phyloP scores from a whole-genome alignment of 1,140 invertebrate genomes.

The Oscheius sp. region DNA sequence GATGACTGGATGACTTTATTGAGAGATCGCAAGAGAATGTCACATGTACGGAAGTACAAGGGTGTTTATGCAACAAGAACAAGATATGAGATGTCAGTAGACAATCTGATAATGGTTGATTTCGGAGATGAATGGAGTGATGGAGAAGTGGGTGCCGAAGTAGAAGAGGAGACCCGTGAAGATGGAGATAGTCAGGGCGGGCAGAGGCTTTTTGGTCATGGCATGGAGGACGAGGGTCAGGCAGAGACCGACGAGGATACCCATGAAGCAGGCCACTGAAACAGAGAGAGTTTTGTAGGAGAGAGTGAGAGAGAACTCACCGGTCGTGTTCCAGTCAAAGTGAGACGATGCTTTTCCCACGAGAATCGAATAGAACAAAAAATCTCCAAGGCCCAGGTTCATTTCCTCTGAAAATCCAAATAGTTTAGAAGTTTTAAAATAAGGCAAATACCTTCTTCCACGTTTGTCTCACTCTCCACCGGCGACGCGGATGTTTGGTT shows the following conservation, averaged over 20 bases:
- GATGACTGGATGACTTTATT: too few species aligned
- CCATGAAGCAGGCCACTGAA: constrained; percentile 86
- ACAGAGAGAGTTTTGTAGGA: too few species aligned
- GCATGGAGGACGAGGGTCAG: constrained; percentile 87
- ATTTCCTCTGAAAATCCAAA: constrained; percentile 68
- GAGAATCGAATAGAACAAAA: constrained; percentile 97
- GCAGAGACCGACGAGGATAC: constrained; percentile 93
- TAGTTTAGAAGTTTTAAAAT: not conserved
- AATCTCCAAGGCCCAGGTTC: constrained; percentile 88
- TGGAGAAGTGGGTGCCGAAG: constrained; percentile 84
- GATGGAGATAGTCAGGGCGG: constrained; percentile 94
- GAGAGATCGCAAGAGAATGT: too few species aligned
- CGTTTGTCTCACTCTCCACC: too few species aligned
- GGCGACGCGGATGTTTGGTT: not conserved
- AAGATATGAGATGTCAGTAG: constrained; percentile 17
- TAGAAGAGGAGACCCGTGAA: constrained; percentile 93
- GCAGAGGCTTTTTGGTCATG: constrained; percentile 80
- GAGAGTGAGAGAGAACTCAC: not conserved
- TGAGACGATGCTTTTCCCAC: constrained; percentile 94
- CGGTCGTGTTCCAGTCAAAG: constrained; percentile 97
- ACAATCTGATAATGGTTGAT: constrained; percentile 62
- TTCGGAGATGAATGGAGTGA: constrained; percentile 87
- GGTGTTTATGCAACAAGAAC: not conserved
- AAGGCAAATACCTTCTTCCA: too few species aligned
- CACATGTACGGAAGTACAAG: too few species aligned